phyloP scores from a whole-genome alignment of 2,797 vertebrate species.

The Margarornis squamiger region DNA sequence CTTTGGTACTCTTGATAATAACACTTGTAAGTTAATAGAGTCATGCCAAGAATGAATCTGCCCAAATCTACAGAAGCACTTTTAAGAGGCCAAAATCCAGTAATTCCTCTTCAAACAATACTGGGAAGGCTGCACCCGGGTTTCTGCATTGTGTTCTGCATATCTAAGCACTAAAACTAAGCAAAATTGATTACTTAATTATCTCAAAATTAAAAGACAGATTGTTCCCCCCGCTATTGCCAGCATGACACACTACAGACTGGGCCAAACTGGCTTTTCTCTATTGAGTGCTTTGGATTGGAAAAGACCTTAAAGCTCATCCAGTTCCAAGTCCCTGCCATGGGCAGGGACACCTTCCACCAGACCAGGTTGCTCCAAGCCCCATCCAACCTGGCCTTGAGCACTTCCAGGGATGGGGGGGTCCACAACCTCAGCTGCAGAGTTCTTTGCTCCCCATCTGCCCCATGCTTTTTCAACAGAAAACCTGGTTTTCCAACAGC shows the following conservation, averaged over 20 bases:
- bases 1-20: slow-evolving; percentile 1
- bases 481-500: background rate
- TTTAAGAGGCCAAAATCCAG: background rate
- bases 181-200: background rate
- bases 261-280: background rate
- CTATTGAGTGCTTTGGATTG: background rate
- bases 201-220: background rate
- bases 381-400: fast-evolving
- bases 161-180: background rate
- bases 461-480: background rate
- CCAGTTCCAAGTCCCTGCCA: fast-evolving
- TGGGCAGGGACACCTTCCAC: background rate
- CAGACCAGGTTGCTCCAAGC: background rate
- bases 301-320: background rate
- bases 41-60: slow-evolving; percentile 21
- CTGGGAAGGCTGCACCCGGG: background rate
- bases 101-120: background rate
- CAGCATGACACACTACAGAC: too few relatives aligned
- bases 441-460: too few relatives aligned
- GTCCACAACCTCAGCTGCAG: fast-evolving
- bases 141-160: background rate
- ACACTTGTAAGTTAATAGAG: slow-evolving; percentile 9
- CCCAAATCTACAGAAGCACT: background rate
- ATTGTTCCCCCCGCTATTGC: background rate
- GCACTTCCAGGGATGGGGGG: background rate